Conservation (phyloP, 1,140 invertebrate genomes). For the Calosoma granatense region DNA sequence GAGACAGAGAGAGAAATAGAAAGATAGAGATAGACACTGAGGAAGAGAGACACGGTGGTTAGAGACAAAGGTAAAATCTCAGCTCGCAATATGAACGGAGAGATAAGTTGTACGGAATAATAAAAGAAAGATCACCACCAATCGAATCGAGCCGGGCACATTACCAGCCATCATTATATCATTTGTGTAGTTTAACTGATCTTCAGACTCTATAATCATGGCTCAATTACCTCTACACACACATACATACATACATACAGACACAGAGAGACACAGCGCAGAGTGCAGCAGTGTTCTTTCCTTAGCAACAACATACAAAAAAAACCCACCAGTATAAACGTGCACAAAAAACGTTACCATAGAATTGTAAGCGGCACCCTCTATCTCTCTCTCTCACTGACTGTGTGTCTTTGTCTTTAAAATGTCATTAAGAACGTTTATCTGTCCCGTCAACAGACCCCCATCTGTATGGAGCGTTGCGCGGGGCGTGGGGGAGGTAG, state of each 20-base stretch:
- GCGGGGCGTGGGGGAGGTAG: neutral
- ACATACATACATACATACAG: too few species aligned
- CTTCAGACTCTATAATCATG: neutral
- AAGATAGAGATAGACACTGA: too few species aligned
- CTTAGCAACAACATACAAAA: too few species aligned
- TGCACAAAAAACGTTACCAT: neutral
- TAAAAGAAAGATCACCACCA: neutral
- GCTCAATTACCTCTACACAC: neutral
- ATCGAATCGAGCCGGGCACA: neutral
- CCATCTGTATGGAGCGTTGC: neutral
- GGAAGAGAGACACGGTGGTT: too few species aligned
- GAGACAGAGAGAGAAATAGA: too few species aligned
- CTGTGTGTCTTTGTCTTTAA: constrained; percentile 1
- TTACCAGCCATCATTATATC: neutral
- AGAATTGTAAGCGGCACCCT: neutral
- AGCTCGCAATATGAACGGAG: too few species aligned
- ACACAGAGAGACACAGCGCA: too few species aligned
- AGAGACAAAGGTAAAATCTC: too few species aligned
- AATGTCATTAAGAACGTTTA: neutral
- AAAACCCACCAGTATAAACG: neutral
- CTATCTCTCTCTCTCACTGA: neutral
- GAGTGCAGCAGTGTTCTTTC: neutral
- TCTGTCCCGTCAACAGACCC: too few species aligned
- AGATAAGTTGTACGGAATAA: too few species aligned
- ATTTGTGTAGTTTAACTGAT: constrained; percentile 8